Conservation (phyloP, 35 echinoderm and acorn worm genomes). For the Heliocidaris tuberculata region DNA sequence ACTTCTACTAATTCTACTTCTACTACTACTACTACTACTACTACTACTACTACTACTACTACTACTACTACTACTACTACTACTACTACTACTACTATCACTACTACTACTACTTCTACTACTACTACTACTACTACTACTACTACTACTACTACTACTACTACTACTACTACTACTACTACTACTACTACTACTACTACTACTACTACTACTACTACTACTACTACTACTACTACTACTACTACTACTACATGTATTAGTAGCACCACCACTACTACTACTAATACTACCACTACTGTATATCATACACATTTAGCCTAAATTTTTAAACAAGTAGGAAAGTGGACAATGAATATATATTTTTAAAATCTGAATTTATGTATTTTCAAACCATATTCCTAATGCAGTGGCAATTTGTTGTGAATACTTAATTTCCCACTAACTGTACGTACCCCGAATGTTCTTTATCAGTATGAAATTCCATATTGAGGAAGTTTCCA, state of each 20-base stretch:
- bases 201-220: background rate
- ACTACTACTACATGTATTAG: background rate
- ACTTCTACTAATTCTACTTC: too few relatives aligned
- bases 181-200: background rate
- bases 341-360: too few relatives aligned
- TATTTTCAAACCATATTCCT: too few relatives aligned
- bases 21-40: background rate
- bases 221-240: background rate
- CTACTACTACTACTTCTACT: background rate
- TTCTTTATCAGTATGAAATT: background rate
- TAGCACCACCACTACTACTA: too few relatives aligned
- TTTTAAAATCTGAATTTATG: too few relatives aligned
- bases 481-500: background rate
- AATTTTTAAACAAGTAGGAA: too few relatives aligned
- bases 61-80: background rate
- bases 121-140: background rate
- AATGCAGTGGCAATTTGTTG: background rate
- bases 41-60: background rate
- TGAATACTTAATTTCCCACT: background rate
- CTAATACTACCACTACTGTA: too few relatives aligned
- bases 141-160: background rate
- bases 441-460: too few relatives aligned
- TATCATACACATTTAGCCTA: too few relatives aligned
- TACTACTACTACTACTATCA: too few relatives aligned
- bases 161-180: background rate